phyloP scores from a whole-genome alignment of 2,113 vertebrate species.

The Mormoops blainvillei region DNA sequence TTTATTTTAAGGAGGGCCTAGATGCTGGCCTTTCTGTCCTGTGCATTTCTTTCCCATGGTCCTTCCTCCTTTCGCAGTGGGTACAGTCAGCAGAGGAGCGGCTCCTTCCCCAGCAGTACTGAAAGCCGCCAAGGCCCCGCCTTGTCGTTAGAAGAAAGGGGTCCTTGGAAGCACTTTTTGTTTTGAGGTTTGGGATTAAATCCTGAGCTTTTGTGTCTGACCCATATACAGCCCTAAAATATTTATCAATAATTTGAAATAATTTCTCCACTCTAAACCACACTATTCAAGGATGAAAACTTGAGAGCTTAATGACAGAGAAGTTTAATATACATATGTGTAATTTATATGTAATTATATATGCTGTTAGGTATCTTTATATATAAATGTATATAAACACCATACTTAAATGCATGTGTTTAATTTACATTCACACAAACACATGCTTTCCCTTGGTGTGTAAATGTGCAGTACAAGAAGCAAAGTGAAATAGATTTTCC shows the following conservation, averaged over 20 bases:
- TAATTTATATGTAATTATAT: neutral
- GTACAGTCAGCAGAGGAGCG: neutral
- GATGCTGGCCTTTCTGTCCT: neutral
- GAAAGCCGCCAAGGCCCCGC: neutral
- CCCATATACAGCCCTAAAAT: neutral
- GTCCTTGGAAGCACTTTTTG: neutral
- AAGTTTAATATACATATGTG: neutral
- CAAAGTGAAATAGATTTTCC: neutral
- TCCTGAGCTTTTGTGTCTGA: neutral
- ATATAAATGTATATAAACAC: neutral
- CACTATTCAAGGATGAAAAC: neutral
- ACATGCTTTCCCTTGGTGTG: neutral
- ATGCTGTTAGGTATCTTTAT: neutral
- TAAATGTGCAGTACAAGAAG: neutral
- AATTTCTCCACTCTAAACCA: neutral
- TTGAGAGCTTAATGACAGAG: neutral
- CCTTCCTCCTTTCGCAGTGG: neutral
- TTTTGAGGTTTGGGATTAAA: neutral
- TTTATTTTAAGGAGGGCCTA: neutral
- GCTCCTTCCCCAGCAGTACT: neutral
- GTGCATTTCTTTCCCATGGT: neutral
- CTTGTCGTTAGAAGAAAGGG: neutral
- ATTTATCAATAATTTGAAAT: neutral
- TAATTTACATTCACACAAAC: neutral
- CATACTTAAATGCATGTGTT: neutral